phyloP scores from a whole-genome alignment of 2,113 vertebrate species.

The Dromaius novaehollandiae region DNA sequence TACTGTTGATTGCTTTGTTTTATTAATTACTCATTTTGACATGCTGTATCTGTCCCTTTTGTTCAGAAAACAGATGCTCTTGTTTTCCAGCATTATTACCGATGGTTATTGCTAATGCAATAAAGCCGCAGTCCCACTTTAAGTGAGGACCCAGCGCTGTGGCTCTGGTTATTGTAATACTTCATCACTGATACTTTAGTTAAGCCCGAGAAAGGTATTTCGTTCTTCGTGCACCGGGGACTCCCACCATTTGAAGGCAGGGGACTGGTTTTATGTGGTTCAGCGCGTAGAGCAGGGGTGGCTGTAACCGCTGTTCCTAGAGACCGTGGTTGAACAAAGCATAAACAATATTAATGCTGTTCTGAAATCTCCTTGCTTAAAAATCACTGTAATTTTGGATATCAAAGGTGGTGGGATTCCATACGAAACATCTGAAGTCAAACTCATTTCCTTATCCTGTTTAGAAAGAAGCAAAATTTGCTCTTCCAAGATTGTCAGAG shows the following conservation, averaged over 20 bases:
- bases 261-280: background rate
- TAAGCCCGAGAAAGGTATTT: constrained; percentile 15
- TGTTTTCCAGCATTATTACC: constrained; percentile 50
- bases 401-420: background rate
- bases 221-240: background rate
- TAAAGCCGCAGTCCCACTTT: constrained; percentile 14
- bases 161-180: constrained; percentile 20
- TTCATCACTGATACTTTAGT: background rate
- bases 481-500: background rate
- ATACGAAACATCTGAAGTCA: background rate
- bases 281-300: background rate
- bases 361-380: background rate
- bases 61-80: constrained; percentile 67
- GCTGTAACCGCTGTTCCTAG: background rate
- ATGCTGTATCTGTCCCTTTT: constrained; percentile 65
- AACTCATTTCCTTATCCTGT: background rate
- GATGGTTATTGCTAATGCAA: constrained; percentile 65
- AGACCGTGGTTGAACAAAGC: background rate
- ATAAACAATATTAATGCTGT: background rate
- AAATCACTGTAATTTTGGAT: background rate
- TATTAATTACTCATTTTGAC: constrained; percentile 74
- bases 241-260: background rate
- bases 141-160: constrained; percentile 4
- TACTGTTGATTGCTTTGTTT: constrained; percentile 69
- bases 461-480: background rate